Conservation (phyloP, 1,140 invertebrate species). For the Macrocentrus cingulum region DNA sequence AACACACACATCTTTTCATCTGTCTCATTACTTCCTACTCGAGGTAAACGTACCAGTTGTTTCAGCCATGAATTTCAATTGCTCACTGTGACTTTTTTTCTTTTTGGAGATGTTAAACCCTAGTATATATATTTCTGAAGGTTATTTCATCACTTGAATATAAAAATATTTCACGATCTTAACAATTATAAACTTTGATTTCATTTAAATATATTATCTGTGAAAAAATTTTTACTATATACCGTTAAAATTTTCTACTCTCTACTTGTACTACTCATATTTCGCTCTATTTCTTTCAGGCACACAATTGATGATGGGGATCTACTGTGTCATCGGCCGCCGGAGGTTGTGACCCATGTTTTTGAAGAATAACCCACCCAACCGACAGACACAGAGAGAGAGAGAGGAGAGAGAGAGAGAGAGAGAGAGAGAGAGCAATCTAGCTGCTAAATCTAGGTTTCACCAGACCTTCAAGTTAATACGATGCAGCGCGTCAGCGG, state of each 20-base stretch:
- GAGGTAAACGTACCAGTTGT: slow-evolving; percentile 1
- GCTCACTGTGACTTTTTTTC: no score
- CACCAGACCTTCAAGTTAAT: no score
- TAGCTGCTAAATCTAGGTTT: no score
- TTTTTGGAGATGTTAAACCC: neutral
- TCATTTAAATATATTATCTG: no score
- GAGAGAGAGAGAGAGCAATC: neutral
- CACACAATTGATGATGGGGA: neutral
- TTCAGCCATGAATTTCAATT: neutral
- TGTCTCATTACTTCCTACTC: neutral
- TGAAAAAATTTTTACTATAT: no score
- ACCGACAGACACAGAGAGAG: neutral
- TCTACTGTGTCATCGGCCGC: neutral
- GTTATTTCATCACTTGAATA: no score
- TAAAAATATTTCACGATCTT: no score
- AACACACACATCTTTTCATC: neutral
- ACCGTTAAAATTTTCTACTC: neutral
- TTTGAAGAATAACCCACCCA: neutral
- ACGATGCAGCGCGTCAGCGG: no score
- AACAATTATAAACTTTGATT: no score
- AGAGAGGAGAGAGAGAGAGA: neutral
- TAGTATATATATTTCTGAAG: no score
- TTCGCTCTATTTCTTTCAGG: neutral
- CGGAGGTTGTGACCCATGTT: neutral
- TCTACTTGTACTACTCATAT: neutral